Evolutionary conservation across 2,113 vertebrate species (phyloP).

Genomic region (Irena cyanogastra): DNA sequence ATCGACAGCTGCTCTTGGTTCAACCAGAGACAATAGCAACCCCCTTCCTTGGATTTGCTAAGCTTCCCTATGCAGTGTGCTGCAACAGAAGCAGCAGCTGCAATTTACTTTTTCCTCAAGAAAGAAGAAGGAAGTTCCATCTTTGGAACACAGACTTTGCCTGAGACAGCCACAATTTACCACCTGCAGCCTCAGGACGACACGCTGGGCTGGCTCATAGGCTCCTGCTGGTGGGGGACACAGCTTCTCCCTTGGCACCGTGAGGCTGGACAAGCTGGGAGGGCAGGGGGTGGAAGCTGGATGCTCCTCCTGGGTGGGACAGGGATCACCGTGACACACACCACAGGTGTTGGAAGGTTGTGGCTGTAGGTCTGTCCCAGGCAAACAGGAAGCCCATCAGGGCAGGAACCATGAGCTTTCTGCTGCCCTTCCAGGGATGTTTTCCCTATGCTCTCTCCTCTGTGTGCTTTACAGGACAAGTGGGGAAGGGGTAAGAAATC

Average conservation of each 20-base stretch:
- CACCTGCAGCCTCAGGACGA: neutral
- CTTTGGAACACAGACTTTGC: neutral
- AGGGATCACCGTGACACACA: neutral
- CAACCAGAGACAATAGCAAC: rapidly evolving
- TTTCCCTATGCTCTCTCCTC: neutral
- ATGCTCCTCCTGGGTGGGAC: neutral
- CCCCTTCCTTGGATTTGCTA: neutral
- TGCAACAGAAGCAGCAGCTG: neutral
- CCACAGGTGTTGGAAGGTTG: rapidly evolving
- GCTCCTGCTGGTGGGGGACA: rapidly evolving
- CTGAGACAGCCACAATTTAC: neutral
- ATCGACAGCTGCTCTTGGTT: neutral
- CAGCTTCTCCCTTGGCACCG: rapidly evolving
- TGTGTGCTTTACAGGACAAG: neutral
- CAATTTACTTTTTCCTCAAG: neutral
- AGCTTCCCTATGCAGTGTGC: rapidly evolving
- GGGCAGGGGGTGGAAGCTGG: neutral
- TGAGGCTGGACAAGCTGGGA: neutral
- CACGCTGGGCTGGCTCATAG: rapidly evolving
- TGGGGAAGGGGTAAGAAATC: neutral
- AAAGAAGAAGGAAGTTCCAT: neutral
- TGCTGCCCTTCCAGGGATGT: rapidly evolving
- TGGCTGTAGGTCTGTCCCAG: neutral
- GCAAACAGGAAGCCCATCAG: neutral
- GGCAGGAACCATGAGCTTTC: neutral